Conservation (phyloP, 2,113 vertebrate genomes). For the western clawed frog (Xenopus tropicalis) region UCB_Xtro_10.0 CM004444.2:129413001-129413500, state of each 20-base stretch:
- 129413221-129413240: constrained; percentile 82
- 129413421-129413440: constrained; percentile 50
- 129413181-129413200: constrained; percentile 87
- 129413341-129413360: constrained; percentile 83
- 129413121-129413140: constrained; percentile 67
- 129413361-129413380: constrained; percentile 53
- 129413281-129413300: constrained; percentile 83
- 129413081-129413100: constrained; percentile 85
- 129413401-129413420: constrained; percentile 55
- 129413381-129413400: constrained; percentile 62
- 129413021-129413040: constrained; percentile 74
- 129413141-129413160: constrained; percentile 54
- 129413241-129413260: constrained; percentile 86
- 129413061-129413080: constrained; percentile 80
- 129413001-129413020: constrained; percentile 81
- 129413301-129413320: constrained; percentile 86
- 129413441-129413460: constrained; percentile 47
- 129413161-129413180: constrained; percentile 59
- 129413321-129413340: constrained; percentile 95
- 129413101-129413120: constrained; percentile 68
- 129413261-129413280: constrained; percentile 67
- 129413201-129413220: constrained; percentile 83
- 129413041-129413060: constrained; percentile 78
- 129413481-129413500: constrained; percentile 49
- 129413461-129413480: constrained; percentile 40